Percentiles rank a stretch among this genome's conserved stretches.
Evolutionary conservation across 2,113 vertebrate species (phyloP).

Genomic region (Dipodomys merriami): DNA sequence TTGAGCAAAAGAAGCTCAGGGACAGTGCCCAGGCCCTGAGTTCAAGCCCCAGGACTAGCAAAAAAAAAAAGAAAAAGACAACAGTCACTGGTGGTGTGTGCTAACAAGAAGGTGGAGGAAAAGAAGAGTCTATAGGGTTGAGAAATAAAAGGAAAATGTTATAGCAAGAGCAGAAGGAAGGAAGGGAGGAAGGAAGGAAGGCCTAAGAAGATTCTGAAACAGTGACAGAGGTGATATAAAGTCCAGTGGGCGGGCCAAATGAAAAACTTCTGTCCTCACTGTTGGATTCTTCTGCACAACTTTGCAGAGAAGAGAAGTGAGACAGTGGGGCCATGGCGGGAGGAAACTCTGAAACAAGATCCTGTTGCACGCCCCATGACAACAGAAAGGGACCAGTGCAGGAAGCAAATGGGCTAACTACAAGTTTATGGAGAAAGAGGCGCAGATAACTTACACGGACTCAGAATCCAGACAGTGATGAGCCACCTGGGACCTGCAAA

Average conservation of each 20-base stretch:
- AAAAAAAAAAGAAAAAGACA: neutral
- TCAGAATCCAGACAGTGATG: neutral
- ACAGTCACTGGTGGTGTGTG: neutral
- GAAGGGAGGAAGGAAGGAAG: neutral
- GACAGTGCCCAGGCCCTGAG: too few species aligned
- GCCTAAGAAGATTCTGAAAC: neutral
- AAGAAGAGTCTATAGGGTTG: neutral
- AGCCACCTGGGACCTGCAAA: fast-evolving
- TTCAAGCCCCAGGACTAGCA: too few species aligned
- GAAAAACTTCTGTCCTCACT: neutral
- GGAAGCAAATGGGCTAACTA: neutral
- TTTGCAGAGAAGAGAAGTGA: neutral
- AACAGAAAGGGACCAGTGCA: neutral
- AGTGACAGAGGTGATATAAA: neutral
- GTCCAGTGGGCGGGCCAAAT: neutral
- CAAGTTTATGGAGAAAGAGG: neutral
- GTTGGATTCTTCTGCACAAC: neutral
- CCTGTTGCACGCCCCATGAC: neutral
- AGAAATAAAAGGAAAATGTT: neutral
- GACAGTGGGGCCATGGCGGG: neutral
- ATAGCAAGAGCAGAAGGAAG: neutral
- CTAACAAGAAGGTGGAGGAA: neutral
- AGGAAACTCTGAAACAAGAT: neutral
- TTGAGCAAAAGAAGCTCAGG: too few species aligned
- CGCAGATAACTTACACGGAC: neutral